phyloP scores from a whole-genome alignment of 1,140 invertebrate species.

The Hermetia illucens region DNA sequence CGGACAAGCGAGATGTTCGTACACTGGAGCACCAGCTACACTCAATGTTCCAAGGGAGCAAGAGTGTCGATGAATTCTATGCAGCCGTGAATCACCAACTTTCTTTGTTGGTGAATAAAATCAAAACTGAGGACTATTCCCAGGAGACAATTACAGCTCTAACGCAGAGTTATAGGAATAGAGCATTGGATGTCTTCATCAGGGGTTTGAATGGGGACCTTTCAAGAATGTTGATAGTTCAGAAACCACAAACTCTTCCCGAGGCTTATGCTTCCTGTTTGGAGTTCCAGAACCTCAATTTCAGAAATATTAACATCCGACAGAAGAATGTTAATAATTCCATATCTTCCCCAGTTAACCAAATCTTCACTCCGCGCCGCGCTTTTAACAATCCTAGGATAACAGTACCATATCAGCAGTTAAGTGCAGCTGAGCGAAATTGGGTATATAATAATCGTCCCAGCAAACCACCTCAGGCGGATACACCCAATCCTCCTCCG shows the following conservation, averaged over 20 bases:
- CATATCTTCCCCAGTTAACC: not conserved
- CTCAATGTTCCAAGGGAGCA: not conserved
- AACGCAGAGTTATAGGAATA: not conserved
- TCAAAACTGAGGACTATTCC: not conserved
- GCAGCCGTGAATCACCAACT: not conserved
- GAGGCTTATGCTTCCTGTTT: constrained; percentile 1
- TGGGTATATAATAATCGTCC: too few species aligned
- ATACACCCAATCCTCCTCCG: too few species aligned
- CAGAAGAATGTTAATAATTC: not conserved
- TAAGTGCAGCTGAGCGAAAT: too few species aligned
- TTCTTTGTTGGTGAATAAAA: not conserved
- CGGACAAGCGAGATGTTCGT: not conserved
- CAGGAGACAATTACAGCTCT: not conserved
- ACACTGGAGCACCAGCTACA: not conserved
- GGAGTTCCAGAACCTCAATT: not conserved
- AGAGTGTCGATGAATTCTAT: not conserved
- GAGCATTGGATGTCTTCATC: not conserved
- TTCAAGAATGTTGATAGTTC: constrained; percentile 1
- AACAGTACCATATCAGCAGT: too few species aligned
- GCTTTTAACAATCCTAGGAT: too few species aligned
- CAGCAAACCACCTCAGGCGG: too few species aligned
- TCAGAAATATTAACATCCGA: not conserved
- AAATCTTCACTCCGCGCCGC: not conserved
- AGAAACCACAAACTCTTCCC: not conserved
- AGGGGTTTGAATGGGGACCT: not conserved